Conservation (phyloP, 1,140 invertebrate species). For the Homalodisca vitripennis region DNA sequence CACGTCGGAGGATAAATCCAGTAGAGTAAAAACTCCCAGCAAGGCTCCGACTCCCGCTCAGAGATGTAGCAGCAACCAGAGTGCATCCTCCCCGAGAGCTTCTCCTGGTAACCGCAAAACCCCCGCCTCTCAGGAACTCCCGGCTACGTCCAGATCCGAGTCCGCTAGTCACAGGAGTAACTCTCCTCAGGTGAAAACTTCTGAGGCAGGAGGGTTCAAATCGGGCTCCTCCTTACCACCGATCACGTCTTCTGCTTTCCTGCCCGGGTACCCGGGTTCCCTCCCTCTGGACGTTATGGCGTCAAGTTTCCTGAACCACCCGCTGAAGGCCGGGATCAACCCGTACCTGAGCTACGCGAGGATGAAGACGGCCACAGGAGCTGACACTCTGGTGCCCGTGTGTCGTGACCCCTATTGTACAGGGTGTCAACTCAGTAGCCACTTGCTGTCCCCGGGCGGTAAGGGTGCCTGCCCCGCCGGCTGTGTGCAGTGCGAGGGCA, state of each 20-base stretch:
- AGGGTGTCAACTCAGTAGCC: conserved; percentile 88
- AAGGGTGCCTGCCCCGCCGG: conserved; percentile 74
- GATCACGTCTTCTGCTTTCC: conserved; percentile 54
- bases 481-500: conserved; percentile 90
- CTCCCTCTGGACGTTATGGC: conserved; percentile 39
- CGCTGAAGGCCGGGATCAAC: conserved; percentile 37
- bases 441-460: conserved; percentile 72
- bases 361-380: conserved; percentile 86
- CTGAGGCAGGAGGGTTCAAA: conserved; percentile 66
- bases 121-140: conserved; percentile 32
- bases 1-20: conserved; percentile 57
- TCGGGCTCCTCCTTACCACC: conserved; percentile 55
- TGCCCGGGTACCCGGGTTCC: conserved; percentile 34
- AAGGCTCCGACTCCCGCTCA: conserved; percentile 20
- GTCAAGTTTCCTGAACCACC: conserved; percentile 35
- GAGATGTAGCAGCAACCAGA: conserved; percentile 38
- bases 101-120: conserved; percentile 39
- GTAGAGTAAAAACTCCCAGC: conserved; percentile 35
- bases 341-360: conserved; percentile 85
- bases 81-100: conserved; percentile 36
- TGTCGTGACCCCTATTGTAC: conserved; percentile 96
- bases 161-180: conserved; percentile 25
- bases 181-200: conserved; percentile 43
- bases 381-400: conserved; percentile 85
- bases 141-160: conserved; percentile 30